Evolutionary conservation across 2,888 invertebrate genomes (phyloP), one percentile per base, ranked within the genome.

Genomic region (Criorhina ranunculi): DNA sequence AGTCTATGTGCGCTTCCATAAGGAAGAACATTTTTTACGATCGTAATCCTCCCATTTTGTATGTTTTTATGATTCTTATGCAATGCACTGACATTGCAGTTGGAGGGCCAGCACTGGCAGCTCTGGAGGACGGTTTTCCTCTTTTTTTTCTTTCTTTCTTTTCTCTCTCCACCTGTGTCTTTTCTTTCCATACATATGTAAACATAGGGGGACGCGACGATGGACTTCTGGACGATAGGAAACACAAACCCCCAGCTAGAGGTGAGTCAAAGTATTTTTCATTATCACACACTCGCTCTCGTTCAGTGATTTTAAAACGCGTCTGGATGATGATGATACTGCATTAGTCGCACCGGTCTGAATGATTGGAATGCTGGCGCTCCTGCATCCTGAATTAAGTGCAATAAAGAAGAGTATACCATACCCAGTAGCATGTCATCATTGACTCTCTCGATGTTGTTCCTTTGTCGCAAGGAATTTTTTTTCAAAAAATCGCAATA

Each of bases 1-100:
- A 33, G 51, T 42, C 55, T 62, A 35, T 17, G 19, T 35, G 75
- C 51, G 35, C 75, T 60, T 76, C 75, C 76, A 85, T 80, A 76
- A 79, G 85, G 85, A 85, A 85, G 85, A 85, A 85, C 55, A 80
- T 76, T 76, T 85, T 85, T 85, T 85, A 80, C 85, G 85, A 70
- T 60, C 49, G 70, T 70, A 80, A 85, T 85, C 80, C 80, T 85
- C 85, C 80, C 79, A 73, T 79, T 80, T 80, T 60, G 66, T 70
- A 80, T 75, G 85, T 85, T 85, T 80, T 80, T 76, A 85, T 85
- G 75, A 70, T 70, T 85, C 75, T 85, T 85, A 80, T 85, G 80
- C 80, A 85, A 85, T 60, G 66, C 51, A 42, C 57, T 44, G 6
- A 17, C n/a, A n/a, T n/a, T n/a, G 17, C 59, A 19, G 9, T 37